Conservation (phyloP, 2,113 vertebrate species). For the Trematomus loennbergii region DNA sequence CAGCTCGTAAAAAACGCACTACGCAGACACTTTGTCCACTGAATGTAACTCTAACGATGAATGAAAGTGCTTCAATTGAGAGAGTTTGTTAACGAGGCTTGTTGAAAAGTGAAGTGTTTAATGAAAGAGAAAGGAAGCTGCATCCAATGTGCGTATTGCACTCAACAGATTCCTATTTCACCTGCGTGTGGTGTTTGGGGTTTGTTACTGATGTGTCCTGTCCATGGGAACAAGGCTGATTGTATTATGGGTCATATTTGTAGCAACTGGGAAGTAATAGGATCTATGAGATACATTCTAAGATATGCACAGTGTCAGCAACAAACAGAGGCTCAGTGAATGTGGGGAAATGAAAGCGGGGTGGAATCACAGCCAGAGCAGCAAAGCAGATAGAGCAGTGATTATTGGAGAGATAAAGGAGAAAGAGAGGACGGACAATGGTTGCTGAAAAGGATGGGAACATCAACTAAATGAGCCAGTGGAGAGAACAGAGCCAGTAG, state of each 20-base stretch:
- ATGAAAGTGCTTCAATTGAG: not conserved
- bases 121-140: not conserved
- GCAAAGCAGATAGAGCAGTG: not conserved
- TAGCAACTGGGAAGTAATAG: not conserved
- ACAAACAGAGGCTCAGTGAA: not conserved
- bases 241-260: not conserved
- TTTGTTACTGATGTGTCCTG: not conserved
- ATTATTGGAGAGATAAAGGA: constrained; percentile 16
- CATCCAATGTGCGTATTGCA: not conserved
- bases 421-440: constrained; percentile 13
- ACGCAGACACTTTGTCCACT: not conserved
- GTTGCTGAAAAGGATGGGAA: constrained; percentile 29
- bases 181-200: not conserved
- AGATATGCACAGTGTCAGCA: not conserved
- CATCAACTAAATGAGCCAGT: not conserved
- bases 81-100: not conserved
- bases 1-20: too few relatives aligned
- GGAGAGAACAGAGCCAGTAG: constrained; percentile 6
- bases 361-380: constrained; percentile 10
- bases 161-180: not conserved
- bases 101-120: not conserved
- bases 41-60: not conserved
- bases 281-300: not conserved
- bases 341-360: not conserved
- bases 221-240: not conserved